Evolutionary conservation across 1,140 invertebrate genomes (phyloP), one percentile per base, ranked within the genome.

Genomic region (Macrosteles quadrilineatus): DNA sequence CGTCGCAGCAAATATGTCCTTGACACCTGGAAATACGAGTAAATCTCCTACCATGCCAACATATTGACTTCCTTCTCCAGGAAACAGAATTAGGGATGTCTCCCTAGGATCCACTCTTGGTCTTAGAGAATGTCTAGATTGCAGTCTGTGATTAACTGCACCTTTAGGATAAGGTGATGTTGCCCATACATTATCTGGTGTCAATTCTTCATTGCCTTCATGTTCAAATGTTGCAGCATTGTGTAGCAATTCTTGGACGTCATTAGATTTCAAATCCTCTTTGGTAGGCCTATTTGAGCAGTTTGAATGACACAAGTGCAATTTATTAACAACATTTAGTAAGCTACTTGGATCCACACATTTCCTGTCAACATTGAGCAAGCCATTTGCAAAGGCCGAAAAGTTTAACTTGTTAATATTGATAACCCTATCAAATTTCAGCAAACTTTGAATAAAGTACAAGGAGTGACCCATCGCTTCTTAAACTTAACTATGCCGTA

Each of bases 11-110:
- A 93, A 99, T 36, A 99, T 81, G 67, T 94, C 88, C 74, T 85
- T 85, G 0, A 91, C 93, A 69, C 87, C 84, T 0, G 94, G 94
- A 76, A 91, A 89, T 21, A 87, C 82, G 1, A 94, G 69, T 30
- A 98, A 82, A 53, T 90, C 81, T 68, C 88, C 86, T 0, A 90
- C 91, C 93, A 96, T 96, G 23, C 95, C 95, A 23, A 98, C 90
- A 83, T 88, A 92, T 75, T 98, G 92, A 17, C 87, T 86, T 40
- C 92, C 94, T 81, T 98, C 95, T 1, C 96, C 97, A 50, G 96
- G 96, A 83, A 98, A 98, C 32, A 98, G 77, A 55, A 98, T 81
- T 45, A 98, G 83, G 2, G 86, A 87, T 0, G 88, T 88, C 6
- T 90, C 86, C 40, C 77, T 78, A 0, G 92, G 91, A 77, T 92